These are phyloP conservation scores for Chaunax sp. DNA, from an alignment of 2,797 vertebrate species.

Conservation along the genomic window DNA sequence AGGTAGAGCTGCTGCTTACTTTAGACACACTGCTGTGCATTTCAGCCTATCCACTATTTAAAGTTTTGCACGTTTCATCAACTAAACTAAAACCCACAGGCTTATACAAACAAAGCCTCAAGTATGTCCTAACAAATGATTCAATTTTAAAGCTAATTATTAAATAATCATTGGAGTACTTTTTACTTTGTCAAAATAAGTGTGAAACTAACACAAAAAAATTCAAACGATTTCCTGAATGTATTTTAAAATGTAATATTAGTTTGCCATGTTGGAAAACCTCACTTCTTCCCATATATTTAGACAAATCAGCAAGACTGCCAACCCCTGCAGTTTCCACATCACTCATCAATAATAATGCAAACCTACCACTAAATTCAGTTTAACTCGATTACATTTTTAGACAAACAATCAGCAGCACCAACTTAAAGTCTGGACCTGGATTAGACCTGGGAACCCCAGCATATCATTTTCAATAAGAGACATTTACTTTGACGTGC, in stretches of 20 bases:
- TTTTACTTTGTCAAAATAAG: constrained; percentile 4
- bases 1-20: neutral
- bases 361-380: neutral
- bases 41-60: neutral
- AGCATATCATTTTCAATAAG: constrained; percentile 22
- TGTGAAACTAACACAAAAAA: constrained; percentile 11
- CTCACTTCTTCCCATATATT: neutral
- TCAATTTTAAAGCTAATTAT: constrained; percentile 6
- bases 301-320: neutral
- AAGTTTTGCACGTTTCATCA: neutral
- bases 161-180: no score
- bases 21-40: neutral
- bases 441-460: constrained; percentile 22
- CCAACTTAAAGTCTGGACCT: constrained; percentile 16
- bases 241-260: neutral
- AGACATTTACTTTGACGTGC: constrained; percentile 39
- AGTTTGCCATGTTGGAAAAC: neutral
- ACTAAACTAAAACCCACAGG: neutral
- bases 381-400: neutral
- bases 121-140: neutral
- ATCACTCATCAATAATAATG: constrained; percentile 4
- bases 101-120: neutral
- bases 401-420: neutral
- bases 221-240: neutral
- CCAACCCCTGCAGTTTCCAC: neutral